phyloP scores from a whole-genome alignment of 1,140 invertebrate species.

The Drosophila neocordata region DNA sequence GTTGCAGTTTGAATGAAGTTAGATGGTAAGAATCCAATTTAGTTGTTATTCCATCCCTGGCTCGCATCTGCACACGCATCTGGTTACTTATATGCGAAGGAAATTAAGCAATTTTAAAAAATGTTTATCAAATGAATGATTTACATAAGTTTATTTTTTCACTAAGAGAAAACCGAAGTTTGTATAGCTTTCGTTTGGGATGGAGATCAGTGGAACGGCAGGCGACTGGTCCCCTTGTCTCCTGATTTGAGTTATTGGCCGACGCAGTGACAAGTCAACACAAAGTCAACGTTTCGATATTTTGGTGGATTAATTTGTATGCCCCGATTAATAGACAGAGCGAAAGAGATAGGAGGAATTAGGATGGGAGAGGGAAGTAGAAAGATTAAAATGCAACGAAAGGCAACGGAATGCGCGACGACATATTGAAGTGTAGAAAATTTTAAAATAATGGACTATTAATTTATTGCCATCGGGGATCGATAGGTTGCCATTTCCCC shows the following conservation, averaged over 20 bases:
- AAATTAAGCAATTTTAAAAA: conserved; percentile 66
- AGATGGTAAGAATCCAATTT: too few relatives aligned
- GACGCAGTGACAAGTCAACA: conserved; percentile 71
- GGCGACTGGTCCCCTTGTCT: conserved; percentile 18
- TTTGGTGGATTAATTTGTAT: conserved; percentile 66
- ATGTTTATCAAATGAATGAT: conserved; percentile 51
- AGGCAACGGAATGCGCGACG: conserved; percentile 57
- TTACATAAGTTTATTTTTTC: conserved; percentile 58
- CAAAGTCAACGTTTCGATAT: conserved; percentile 46
- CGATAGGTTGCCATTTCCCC: conserved; percentile 61
- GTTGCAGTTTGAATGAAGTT: too few relatives aligned
- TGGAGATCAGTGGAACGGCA: conserved; percentile 13
- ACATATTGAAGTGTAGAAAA: conserved; percentile 78
- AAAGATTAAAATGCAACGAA: conserved; percentile 74
- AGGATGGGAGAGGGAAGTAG: not conserved
- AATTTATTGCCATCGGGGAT: conserved; percentile 62
- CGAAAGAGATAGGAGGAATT: conserved; percentile 26
- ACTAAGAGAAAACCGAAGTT: conserved; percentile 27
- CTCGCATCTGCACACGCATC: conserved; percentile 1
- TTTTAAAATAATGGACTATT: conserved; percentile 80
- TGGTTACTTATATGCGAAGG: conserved; percentile 6
- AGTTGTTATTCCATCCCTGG: conserved; percentile 13
- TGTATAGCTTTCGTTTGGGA: conserved; percentile 49
- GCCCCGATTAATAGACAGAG: conserved; percentile 8
- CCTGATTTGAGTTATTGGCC: conserved; percentile 67